These are phyloP conservation scores for Mycetomoellerius zeteki DNA, from an alignment of 1,140 invertebrate genomes.

Conservation along the genomic window DNA sequence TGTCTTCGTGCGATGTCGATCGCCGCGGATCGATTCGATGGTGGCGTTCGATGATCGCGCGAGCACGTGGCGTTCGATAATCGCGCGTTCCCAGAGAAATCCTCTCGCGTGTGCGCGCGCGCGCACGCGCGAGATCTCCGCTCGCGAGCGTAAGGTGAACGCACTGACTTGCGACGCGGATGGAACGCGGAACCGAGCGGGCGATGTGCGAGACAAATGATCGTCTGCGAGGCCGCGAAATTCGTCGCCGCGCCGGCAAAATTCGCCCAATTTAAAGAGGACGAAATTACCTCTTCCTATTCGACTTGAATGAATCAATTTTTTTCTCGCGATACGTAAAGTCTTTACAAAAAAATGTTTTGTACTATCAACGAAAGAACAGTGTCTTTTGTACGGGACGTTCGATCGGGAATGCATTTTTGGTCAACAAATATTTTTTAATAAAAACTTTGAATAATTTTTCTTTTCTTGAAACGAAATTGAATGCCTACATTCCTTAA, in stretches of 20 bases:
- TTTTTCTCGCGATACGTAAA: neutral
- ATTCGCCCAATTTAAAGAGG: constrained; percentile 44
- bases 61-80: constrained; percentile 59
- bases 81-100: constrained; percentile 53
- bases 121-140: constrained; percentile 44
- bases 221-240: constrained; percentile 80
- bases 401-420: neutral
- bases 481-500: neutral
- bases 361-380: neutral
- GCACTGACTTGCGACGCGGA: constrained; percentile 84
- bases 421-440: neutral
- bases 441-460: neutral
- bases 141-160: constrained; percentile 83
- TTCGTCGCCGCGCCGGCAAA: constrained; percentile 46
- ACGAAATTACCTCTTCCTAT: constrained; percentile 18
- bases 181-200: constrained; percentile 85
- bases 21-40: constrained; percentile 8
- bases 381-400: neutral
- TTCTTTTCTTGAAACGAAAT: neutral
- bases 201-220: constrained; percentile 85
- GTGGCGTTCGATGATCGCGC: neutral
- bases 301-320: neutral
- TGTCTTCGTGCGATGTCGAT: constrained; percentile 2
- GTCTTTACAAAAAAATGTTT: neutral
- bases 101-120: constrained; percentile 19